Percentiles rank a stretch among this genome's conserved stretches.
These are phyloP conservation scores for Epinotia brunnichana DNA, from an alignment of 2,888 invertebrate genomes.

Conservation along the genomic window DNA sequence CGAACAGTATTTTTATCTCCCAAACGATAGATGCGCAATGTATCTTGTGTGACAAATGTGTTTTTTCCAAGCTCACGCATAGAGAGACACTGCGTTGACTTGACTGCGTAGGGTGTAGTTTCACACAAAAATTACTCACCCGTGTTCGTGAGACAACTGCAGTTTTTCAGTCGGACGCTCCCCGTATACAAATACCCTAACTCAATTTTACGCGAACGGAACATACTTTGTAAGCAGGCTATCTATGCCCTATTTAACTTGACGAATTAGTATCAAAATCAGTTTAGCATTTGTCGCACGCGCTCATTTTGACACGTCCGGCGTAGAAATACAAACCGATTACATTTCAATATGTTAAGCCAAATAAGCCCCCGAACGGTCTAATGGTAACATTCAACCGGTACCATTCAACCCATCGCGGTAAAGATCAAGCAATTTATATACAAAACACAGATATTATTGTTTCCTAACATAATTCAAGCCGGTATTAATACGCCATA, in stretches of 20 bases:
- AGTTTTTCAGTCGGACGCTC: too few relatives aligned
- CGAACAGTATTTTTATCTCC: too few relatives aligned
- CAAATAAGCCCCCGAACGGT: not conserved
- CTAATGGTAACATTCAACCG: slow-evolving; percentile 21
- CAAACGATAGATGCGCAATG: too few relatives aligned
- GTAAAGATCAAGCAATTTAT: slow-evolving; percentile 33
- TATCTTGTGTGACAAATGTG: not conserved
- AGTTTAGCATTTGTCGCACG: not conserved
- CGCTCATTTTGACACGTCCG: not conserved
- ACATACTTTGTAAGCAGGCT: not conserved
- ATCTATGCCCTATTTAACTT: not conserved
- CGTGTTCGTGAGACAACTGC: not conserved
- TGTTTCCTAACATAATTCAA: slow-evolving; percentile 39
- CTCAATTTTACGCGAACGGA: not conserved
- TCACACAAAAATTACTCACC: not conserved
- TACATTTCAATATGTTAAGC: slow-evolving; percentile 4
- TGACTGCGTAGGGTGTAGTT: too few relatives aligned
- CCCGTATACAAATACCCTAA: not conserved
- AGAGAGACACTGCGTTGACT: too few relatives aligned
- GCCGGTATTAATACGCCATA: slow-evolving; percentile 37
- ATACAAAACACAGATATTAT: slow-evolving; percentile 32
- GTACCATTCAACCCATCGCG: slow-evolving; percentile 12
- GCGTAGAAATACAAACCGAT: not conserved
- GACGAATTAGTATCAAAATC: not conserved
- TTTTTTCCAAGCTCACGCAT: not conserved